A percentile compares a stretch with the other conserved stretches of the same genome.
Evolutionary conservation across 2,888 invertebrate genomes (phyloP).

Genomic region (Ommatoiulus sabulosus): DNA sequence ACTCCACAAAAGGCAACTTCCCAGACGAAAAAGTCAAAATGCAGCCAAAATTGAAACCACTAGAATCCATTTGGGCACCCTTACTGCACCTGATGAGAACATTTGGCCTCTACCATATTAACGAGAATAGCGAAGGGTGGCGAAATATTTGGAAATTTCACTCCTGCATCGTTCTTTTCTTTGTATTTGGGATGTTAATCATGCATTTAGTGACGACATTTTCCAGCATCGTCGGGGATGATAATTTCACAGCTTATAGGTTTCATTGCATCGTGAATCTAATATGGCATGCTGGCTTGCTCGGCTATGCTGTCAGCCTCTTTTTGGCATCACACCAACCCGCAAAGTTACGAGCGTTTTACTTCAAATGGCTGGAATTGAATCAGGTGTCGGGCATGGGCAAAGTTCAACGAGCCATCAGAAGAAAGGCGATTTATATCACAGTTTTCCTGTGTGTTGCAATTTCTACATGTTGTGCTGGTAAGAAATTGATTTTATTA

Average conservation of each 20-base stretch:
- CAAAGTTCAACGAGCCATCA: not conserved
- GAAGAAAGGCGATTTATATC: not conserved
- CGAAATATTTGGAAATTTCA: not conserved
- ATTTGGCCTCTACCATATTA: constrained; percentile 5
- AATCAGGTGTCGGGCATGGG: not conserved
- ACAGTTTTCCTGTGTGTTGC: not conserved
- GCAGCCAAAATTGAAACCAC: not conserved
- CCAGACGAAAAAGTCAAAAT: not conserved
- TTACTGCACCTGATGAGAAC: not conserved
- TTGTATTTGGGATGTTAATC: not conserved
- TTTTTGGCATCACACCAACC: not conserved
- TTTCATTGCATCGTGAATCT: not conserved
- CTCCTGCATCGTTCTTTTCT: not conserved
- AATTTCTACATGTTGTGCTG: not conserved
- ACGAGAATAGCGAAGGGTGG: not conserved
- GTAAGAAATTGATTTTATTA: not conserved
- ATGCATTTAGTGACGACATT: not conserved
- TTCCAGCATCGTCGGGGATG: not conserved
- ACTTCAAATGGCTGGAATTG: constrained; percentile 13
- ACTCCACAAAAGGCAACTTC: not conserved
- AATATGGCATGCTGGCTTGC: not conserved
- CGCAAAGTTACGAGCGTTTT: not conserved
- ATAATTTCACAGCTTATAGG: not conserved
- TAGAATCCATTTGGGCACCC: not conserved
- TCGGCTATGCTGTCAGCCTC: not conserved